Evolutionary conservation across 2,888 invertebrate genomes (phyloP).

Genomic region (Zygothrica quintamaculata): DNA sequence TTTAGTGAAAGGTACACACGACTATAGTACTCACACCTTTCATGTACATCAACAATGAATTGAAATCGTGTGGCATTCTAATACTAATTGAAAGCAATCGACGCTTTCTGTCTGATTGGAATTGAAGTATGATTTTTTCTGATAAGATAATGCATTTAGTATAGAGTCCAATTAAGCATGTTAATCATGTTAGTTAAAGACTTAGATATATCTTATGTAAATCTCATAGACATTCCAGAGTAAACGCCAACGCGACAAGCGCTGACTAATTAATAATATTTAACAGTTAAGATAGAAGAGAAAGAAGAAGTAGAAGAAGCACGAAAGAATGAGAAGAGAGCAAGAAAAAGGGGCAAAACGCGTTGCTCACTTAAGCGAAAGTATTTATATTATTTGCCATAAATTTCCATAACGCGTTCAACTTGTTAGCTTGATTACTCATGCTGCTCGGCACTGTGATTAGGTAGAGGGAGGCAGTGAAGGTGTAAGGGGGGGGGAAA

Average conservation of each 20-base stretch:
- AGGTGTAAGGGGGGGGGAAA: too few relatives aligned
- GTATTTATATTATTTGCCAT: conserved; percentile 72
- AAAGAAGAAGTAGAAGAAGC: too few relatives aligned
- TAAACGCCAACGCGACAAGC: conserved; percentile 38
- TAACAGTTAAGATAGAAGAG: not conserved
- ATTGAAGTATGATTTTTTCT: too few relatives aligned
- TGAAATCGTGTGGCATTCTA: too few relatives aligned
- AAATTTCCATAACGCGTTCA: conserved; percentile 66
- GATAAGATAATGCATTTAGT: too few relatives aligned
- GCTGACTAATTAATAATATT: conserved; percentile 56
- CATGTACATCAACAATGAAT: too few relatives aligned
- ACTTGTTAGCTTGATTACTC: conserved; percentile 50
- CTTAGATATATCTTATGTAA: conserved; percentile 20
- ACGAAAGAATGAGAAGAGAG: conserved; percentile 22
- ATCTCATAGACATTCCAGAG: not conserved
- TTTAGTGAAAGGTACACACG: too few relatives aligned
- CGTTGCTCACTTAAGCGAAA: conserved; percentile 67
- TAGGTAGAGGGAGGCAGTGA: too few relatives aligned
- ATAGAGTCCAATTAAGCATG: too few relatives aligned
- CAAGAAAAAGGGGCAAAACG: conserved; percentile 6
- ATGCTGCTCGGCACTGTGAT: conserved; percentile 25
- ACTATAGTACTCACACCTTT: too few relatives aligned
- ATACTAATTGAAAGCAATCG: too few relatives aligned
- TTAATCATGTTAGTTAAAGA: not conserved
- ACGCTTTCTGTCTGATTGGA: too few relatives aligned